Evolutionary conservation across 2,797 vertebrate genomes (phyloP), one percentile per base, ranked within the genome.

Genomic region (Bothrops alternatus): DNA sequence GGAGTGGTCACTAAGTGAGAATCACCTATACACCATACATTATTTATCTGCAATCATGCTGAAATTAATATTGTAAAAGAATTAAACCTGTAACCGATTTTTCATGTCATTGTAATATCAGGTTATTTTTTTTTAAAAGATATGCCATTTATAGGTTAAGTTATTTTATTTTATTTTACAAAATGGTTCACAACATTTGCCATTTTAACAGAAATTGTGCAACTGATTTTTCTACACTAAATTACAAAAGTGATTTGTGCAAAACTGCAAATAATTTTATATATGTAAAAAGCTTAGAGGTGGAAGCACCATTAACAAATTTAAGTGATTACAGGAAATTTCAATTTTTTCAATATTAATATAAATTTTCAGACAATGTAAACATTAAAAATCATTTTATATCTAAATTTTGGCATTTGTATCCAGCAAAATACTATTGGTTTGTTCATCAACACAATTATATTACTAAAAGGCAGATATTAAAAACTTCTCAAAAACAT

Each of bases 221-320:
- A 82, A 86, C 14, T 60, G 2, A 20, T 32, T 87, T 86, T 69
- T 23, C 58, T 89, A 65, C 6, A 50, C 23, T 82, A 82, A 47
- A 88, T 55, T 78, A 55, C 53, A 90, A 32, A 82, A 73, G 26
- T 86, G 12, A 57, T 90, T 87, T 87, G 73, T 87, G 82, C 53
- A 90, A 92, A 92, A 92, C 16, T 86, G 92, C 92, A 69, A 65
- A 69, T 50, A 69, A 86, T 16, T 32, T 50, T 61, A 55, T 73
- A 69, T 13, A 20, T 69, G 16, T 90, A 87, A 53, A 87, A 87
- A 63, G n/a, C 11, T 23, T 58, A 53, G 37, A 16, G 8, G 28
- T 86, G 69, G 16, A 93, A 90, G 65, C 78, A 89, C 37, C 18
- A 42, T n/a, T 86, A 28, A 78, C 13, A 85, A 69, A 63, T 73